Evolutionary conservation across 1,140 invertebrate genomes (phyloP), one percentile per base, ranked within the genome.

Genomic region (Drosophila busckii): DNA sequence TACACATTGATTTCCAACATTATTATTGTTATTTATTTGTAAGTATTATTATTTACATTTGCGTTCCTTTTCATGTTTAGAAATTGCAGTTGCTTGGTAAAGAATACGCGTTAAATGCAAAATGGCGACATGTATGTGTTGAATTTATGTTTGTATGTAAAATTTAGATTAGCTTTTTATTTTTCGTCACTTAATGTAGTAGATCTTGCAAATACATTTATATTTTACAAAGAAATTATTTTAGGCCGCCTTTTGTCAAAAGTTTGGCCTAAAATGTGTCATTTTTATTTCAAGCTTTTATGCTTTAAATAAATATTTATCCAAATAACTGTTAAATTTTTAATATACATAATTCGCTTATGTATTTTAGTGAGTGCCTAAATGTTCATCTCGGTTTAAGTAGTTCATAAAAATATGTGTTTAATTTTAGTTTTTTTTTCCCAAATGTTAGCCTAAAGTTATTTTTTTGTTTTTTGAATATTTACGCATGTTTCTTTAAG

Each of bases 171-270:
- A 53, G 34, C 67, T 61, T 60, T 45, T 65, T 60, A 60, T 41
- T 70, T 29, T 54, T 59, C 16, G 25, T 19, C 26, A 22, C 52
- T 69, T 41, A 26, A 38, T n/a, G n/a, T n/a, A n/a, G n/a, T n/a
- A n/a, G n/a, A n/a, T 46, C 45, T 48, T 28, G 26, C 31, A 19
- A 40, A 61, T 71, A 58, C 58, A 63, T 69, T 75, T 44, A 41
- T 69, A 61, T 69, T 76, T 78, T 82, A 82, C 73, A 80, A 80
- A 80, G 73, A 80, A 80, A 80, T 80, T 80, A 80, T 80, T 82
- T 69, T 78, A 71, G 62, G 71, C 71, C 73, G 58, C n/a, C 49
- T 65, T 44, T 54, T 69, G 65, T 69, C 73, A 55, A 82, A 80
- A 80, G 64, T 69, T 73, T 26, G 69, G 73, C 73, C 73, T 82